Base-by-base conservation (phyloP, 1,140 invertebrate genomes). In the Bombyx mandarina region DNA sequence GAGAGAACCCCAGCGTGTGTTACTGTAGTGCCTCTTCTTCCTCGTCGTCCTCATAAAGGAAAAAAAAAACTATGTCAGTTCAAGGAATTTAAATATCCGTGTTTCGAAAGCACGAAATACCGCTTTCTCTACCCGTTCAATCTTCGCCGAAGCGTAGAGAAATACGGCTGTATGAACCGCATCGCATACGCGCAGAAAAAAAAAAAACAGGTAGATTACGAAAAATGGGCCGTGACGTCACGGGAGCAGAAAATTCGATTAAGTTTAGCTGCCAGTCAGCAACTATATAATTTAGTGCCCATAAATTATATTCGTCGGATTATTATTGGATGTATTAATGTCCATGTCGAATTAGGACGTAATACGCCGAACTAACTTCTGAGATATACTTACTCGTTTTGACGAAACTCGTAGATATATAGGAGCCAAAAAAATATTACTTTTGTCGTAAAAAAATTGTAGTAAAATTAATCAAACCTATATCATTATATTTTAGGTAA, bases 161-260 rank as follows among this genome's bases (percentile, higher is more conserved):
- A 73, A 77, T 73, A 79, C 72, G 72, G 35, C 67, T 68, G 62
- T 69, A 68, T 65, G 66, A 66, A 60, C 62, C 63, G 70, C 67
- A 76, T 77, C 71, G 67, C 69, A 73, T 74, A 71, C 65, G 62
- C 45, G 22, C 48, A 46, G 12, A 18, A 18, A 18, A 18, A 18
- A 18, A 18, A 70, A 81, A 79, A 79, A 77, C 73, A 77, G 73
- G 74, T 75, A 71, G 77, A 77, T 75, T 73, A 62, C 54, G 61
- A 63, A 66, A 71, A 62, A 67, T 62, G 65, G 57, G 78, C 76
- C 71, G 42, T 79, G 71, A 73, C 63, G 66, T 62, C 67, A 73
- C 67, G 63, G 63, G 56, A 62, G 71, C 74, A 75, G 69, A 84
- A 82, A 75, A 77, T 77, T 77, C 69, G 69, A 77, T 79, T 83